phyloP scores from a whole-genome alignment of 2,797 vertebrate genomes.

The Alosa sapidissima region DNA sequence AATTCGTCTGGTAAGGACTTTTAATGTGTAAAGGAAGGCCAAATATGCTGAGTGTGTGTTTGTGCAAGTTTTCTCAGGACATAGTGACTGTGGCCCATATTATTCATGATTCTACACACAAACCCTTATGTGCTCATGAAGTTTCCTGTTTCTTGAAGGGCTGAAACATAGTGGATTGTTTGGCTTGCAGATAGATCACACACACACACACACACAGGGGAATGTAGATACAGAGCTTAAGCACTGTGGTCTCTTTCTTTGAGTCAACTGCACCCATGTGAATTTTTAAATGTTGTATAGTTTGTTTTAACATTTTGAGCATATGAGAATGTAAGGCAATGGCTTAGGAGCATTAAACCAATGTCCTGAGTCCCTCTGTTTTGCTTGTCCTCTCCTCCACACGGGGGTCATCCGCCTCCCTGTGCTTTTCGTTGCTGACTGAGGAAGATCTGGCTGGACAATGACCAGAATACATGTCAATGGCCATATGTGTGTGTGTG shows the following conservation, averaged over 20 bases:
- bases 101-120: background rate
- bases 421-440: background rate
- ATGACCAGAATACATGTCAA: background rate
- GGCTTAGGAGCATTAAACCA: too few species aligned
- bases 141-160: constrained; percentile 16
- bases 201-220: background rate
- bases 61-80: constrained; percentile 9
- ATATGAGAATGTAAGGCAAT: too few species aligned
- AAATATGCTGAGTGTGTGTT: constrained; percentile 13
- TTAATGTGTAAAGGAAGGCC: background rate
- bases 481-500: constrained; percentile 27
- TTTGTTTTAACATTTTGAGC: too few species aligned
- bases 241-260: too few species aligned
- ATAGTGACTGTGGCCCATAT: background rate
- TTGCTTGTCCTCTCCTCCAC: background rate
- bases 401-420: constrained; percentile 20
- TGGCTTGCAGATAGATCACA: background rate
- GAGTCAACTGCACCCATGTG: too few species aligned
- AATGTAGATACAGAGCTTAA: background rate
- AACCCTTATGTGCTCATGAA: background rate
- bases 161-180: background rate
- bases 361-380: background rate
- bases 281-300: too few species aligned
- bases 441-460: background rate
- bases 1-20: background rate